Evolutionary conservation across 2,797 vertebrate species (phyloP), one percentile per base, ranked within the genome.

Genomic region (Micropoecilia bifurca): DNA sequence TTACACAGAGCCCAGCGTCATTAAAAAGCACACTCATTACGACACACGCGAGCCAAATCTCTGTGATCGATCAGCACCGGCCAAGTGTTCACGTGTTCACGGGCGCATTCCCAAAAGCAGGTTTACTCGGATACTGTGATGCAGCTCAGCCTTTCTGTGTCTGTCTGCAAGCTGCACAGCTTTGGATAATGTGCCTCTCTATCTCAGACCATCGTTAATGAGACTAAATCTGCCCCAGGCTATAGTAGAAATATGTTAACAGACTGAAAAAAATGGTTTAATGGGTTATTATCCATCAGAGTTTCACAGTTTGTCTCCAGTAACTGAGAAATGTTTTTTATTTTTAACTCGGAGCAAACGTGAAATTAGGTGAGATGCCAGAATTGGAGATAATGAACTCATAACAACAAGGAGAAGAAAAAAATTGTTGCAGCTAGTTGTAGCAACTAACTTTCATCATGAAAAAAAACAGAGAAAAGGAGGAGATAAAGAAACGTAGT

Each of bases 1-100:
- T 88, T 78, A 89, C 81, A 82, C 81, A 78, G 75, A 84, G 78
- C 79, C 78, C 74, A 75, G 83, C 69, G 82, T 90, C 79, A 88
- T 92, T 91, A 92, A 78, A 78, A 69, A 68, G 80, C 74, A 74
- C 74, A 33, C 83, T 88, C 80, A 87, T 90, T 84, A 83, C 79
- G 72, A 80, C 46, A 63, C 75, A 46, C 74, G 59, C 61, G 50
- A 36, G 69, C 63, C 39, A 76, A 71, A 48, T 41, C 47, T 41
- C 71, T 59, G 53, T 80, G 83, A 88, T 87, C 71, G 81, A 90
- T 80, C 73, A 72, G 77, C 46, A 39, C 75, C 71, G 77, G 74
- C 71, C 75, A 36, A 88, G 83, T 68, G 61, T 81, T 83, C 50
- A 47, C 55, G 45, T 80, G 78, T 41, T 74, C 71, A 63, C 72